Base-by-base conservation (phyloP, 1,140 invertebrate species). In the Stenopsyche tienmushanensis region DNA sequence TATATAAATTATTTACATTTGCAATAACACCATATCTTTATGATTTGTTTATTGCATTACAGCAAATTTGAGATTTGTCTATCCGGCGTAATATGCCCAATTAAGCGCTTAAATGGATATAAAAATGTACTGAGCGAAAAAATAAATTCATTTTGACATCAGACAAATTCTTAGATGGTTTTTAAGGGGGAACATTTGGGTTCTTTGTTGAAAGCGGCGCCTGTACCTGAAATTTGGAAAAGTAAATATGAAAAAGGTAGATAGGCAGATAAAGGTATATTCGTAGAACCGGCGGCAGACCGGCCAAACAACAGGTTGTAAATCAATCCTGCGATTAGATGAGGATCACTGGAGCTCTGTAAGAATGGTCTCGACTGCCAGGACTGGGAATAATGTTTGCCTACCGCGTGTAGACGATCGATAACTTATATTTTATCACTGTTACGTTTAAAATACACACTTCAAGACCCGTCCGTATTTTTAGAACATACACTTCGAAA, bases 261-360 rank as follows among this genome's bases (percentile, higher is more conserved):
- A 41, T 57, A 57, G 44, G 18, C 10, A 65, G 64, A 65, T 65
- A 65, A 65, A 65, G 20, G 44, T 65, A 41, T 45, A 64, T 64
- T 64, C 62, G 29, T 34, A 64, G 44, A 54, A 49, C 25, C 29
- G 49, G 20, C 39, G 63, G 26, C 44, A 41, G 45, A 29, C 44
- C 39, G 41, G 55, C 24, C 54, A 65, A 41, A 66, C 65, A 66
- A 62, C 65, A 66, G 65, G 65, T 66, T 66, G 65, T 66, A 66
- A 66, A 66, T 66, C 65, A 66, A 66, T 66, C 65, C 54, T 8
- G 45, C 47, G 65, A 66, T 66, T 66, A 66, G 47, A 60, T 44
- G 54, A 57, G 54, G 54, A 47, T 47, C 57, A 60, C 57, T 34
- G 42, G 21, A 57, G 54, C 39, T 57, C 54, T n/a, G 54, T 20